These are phyloP conservation scores for Drosophila simulans DNA, from an alignment of 1,140 invertebrate genomes.

Conservation along the genomic window DNA sequence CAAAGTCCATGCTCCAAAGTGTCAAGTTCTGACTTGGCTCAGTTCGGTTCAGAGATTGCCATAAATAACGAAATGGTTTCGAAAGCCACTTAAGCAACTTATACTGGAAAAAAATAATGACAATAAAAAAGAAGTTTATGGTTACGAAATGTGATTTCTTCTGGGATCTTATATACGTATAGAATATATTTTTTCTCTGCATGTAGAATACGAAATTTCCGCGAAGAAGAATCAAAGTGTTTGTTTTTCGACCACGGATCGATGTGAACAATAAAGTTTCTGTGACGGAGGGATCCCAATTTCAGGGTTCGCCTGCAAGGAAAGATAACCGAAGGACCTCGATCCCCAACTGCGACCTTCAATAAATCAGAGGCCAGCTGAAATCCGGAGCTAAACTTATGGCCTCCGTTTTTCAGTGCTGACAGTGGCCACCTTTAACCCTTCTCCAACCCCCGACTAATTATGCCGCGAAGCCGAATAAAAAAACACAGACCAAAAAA, in stretches of 20 bases:
- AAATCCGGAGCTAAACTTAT: slow-evolving; percentile 56
- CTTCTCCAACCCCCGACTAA: slow-evolving; percentile 58
- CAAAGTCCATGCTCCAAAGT: slow-evolving; percentile 31
- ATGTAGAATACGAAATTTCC: slow-evolving; percentile 34
- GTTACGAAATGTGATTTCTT: background rate
- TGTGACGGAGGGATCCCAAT: slow-evolving; percentile 37
- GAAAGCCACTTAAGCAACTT: background rate
- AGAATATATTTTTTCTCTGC: background rate
- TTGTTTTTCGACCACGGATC: slow-evolving; percentile 44
- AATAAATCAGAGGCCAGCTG: slow-evolving; percentile 64
- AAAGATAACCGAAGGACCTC: slow-evolving; percentile 43
- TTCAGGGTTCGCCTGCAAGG: slow-evolving; percentile 40
- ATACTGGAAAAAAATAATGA: slow-evolving; percentile 1
- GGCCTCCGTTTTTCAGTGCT: slow-evolving; percentile 43
- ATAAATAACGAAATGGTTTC: slow-evolving; percentile 72
- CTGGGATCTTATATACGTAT: no score
- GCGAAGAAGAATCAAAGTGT: slow-evolving; percentile 56
- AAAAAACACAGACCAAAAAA: slow-evolving; percentile 14
- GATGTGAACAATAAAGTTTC: slow-evolving; percentile 21
- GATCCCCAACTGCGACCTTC: slow-evolving; percentile 24
- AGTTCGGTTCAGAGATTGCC: slow-evolving; percentile 55
- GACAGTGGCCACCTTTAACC: slow-evolving; percentile 74
- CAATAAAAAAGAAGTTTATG: background rate
- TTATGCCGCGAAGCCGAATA: slow-evolving; percentile 43
- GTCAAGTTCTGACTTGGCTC: slow-evolving; percentile 42